Base-by-base conservation (phyloP, 2,888 invertebrate genomes). In the Malacosoma neustria region DNA sequence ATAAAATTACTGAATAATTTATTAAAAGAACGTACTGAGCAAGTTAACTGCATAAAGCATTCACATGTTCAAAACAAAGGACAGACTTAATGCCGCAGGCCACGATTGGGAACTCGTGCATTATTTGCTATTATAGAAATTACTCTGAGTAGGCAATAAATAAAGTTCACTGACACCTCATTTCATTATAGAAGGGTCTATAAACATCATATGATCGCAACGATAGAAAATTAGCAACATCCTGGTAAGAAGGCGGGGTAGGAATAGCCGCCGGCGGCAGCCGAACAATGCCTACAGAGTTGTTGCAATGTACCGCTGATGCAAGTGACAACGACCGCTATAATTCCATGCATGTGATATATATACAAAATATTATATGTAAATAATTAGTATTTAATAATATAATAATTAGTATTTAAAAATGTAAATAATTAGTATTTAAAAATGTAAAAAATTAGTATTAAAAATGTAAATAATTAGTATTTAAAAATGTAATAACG, bases 221-320 rank as follows among this genome's bases (percentile, higher is more conserved):
- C 79, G 80, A 82, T 82, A 80, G 79, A 82, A 84, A 85, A 85
- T 85, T 82, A 84, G 85, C 75, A 69, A 77, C 69, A 75, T 82
- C 77, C 77, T 72, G 73, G 73, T 72, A 69, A 71, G 70, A 75
- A 72, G 79, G 76, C 81, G 73, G 82, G 64, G 72, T 70, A 85
- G 77, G 67, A 72, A 63, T 59, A 53, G 81, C 77, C 74, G 60
- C 68, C 66, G 81, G 79, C 76, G 59, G 57, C 61, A 51, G 49
- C 52, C 57, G 68, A 67, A 75, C 79, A 71, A 75, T 75, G 65
- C 69, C n/a, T n/a, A n/a, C n/a, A n/a, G 7, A 22, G 0, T 22
- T 22, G 22, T 6, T 22, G 22, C 22, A 22, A 22, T 22, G 5
- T 22, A 22, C 70, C 73, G 56, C 66, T 48, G 67, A 69, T 69